These are phyloP conservation scores for Desmophyllum pertusum DNA, from an alignment of 92 coral and sea anemone genomes.

Conservation along the genomic window DNA sequence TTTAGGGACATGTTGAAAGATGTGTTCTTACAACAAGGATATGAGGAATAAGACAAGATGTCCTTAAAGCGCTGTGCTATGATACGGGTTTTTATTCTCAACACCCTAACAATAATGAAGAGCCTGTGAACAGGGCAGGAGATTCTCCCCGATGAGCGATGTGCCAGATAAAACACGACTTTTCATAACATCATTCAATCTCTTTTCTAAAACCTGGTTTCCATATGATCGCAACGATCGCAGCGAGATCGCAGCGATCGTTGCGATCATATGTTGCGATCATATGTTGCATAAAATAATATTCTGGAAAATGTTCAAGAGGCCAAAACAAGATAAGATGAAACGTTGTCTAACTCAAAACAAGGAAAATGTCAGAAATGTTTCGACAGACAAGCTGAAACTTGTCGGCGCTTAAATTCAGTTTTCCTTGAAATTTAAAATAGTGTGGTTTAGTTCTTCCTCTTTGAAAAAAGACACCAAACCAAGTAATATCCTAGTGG, in stretches of 20 bases:
- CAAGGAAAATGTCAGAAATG: too few species aligned
- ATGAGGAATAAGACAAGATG: not conserved
- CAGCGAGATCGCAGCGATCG: too few species aligned
- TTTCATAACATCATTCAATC: not conserved
- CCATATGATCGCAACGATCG: too few species aligned
- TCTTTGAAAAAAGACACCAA: not conserved
- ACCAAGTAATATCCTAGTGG: not conserved
- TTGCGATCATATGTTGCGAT: too few species aligned
- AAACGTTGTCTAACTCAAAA: not conserved
- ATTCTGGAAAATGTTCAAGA: not conserved
- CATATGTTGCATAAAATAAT: too few species aligned
- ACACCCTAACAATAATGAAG: not conserved
- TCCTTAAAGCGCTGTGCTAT: not conserved
- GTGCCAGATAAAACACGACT: not conserved
- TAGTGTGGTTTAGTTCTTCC: not conserved
- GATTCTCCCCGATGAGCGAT: not conserved
- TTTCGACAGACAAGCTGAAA: not conserved
- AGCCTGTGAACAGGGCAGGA: not conserved
- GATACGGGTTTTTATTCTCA: not conserved
- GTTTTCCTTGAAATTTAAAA: not conserved
- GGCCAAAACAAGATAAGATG: not conserved
- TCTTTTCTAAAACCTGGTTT: too few species aligned
- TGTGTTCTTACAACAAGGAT: conserved; percentile 13
- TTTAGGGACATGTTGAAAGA: conserved; percentile 18
- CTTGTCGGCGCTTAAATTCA: not conserved